Base-by-base conservation (phyloP, 2,113 vertebrate species). In the Opisthocomus hoazin region DNA sequence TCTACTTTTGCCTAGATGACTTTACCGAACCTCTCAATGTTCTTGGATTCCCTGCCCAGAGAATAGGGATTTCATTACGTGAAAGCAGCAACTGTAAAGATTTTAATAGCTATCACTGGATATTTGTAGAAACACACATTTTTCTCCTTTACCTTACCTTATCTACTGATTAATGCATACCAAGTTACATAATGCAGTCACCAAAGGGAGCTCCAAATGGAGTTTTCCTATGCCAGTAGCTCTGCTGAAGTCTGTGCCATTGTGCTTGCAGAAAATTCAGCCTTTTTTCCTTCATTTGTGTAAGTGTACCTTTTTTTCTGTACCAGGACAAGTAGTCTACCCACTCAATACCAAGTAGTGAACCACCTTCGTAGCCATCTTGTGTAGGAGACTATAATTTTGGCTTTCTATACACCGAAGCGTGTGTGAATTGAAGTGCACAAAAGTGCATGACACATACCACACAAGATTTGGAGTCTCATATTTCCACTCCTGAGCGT, bases 341-440 rank as follows among this genome's bases (percentile, higher is more conserved):
- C 66, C 32, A 66, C 29, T 86, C 56, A 64, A n/a, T 20, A n/a
- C 5, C 37, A 87, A 64, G 15, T 21, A 37, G 36, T 15, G 26
- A 91, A 36, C 6, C 21, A 61, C 53, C 17, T 64, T 17, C 11
- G 2, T n/a, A 64, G 32, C 36, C 8, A 1, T 21, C 22, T 68
- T 37, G 2, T 51, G 86, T 50, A 63, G 51, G 27, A 57, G 34
- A 36, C 17, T 87, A 71, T 21, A 48, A 7, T 48, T 79, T 75
- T 69, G 36, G 22, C 51, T 90, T 83, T 53, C 68, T 69, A 16
- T 41, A 17, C 29, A 37, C 21, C 58, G 30, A 21, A n/a, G 19
- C 0, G 0, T 29, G n/a, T 15, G 2, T 21, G 46, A 94, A 58
- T 24, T 26, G 56, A 68, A 66, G 41, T 2, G 0, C 20, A 61